Evolutionary conservation across 1,140 invertebrate species (phyloP), one percentile per base, ranked within the genome.

Genomic region (Musca domestica): DNA sequence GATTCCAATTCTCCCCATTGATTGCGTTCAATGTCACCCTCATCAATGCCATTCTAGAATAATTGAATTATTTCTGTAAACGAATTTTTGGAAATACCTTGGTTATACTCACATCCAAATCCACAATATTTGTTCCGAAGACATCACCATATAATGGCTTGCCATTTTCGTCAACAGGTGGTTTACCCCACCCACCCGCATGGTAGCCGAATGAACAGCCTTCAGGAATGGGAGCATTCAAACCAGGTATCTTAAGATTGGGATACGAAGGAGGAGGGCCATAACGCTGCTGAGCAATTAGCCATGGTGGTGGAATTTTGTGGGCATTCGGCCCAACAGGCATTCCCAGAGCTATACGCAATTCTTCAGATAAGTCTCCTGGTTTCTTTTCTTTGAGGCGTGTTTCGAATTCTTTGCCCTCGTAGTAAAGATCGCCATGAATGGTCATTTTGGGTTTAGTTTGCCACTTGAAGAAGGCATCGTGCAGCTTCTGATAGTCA

Each of bases 361-460:
- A 81, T 76, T 99, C 98, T 78, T 98, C 96, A 10, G 94, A 94
- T 7, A 99, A 83, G 81, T 98, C 96, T 0, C 98, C 98, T 0
- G 98, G 98, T 81, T 99, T 99, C 83, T 99, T 99, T 77, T 99
- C 98, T 73, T 96, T 95, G 46, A 99, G 85, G 48, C 96, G 87
- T 0, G 97, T 99, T 83, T 99, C 98, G 84, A 98, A 98, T 83
- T 99, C 98, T 83, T 99, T 99, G n/a, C 98, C 98, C 84, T 99
- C 98, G 83, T 99, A 99, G 83, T 99, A 99, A 0, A 99, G 83
- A 84, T 99, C 98, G 15, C 98, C 98, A 82, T 98, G 98, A 75
- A 98, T 98, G 0, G 96, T 98, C 94, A 99, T 96, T 72, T 92
- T 90, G 0, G 98, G 98, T 83, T 99, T 99, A 0, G 95, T 98